Percentiles rank a stretch among this genome's conserved stretches.
Conservation (phyloP, 2,797 vertebrate species). For the Scyliorhinus canicula region DNA sequence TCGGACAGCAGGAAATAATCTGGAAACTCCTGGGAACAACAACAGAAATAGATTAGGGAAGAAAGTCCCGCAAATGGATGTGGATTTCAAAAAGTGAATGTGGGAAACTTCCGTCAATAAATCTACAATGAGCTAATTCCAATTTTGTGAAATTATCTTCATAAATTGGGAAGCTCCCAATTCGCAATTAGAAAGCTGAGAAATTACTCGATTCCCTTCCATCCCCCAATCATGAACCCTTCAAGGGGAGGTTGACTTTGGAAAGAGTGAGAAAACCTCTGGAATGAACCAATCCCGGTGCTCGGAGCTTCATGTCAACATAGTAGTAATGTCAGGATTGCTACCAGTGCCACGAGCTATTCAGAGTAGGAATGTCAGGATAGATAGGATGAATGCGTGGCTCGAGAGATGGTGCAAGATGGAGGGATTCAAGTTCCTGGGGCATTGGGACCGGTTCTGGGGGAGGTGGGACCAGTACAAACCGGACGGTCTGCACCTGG, state of each 20-base stretch:
- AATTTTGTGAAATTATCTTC: background rate
- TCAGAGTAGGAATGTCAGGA: too few species aligned
- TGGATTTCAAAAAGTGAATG: too few species aligned
- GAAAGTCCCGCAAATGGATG: background rate
- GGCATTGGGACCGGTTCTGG: too few species aligned
- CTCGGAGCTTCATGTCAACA: background rate
- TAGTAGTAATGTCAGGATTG: too few species aligned
- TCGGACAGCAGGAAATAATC: constrained; percentile 81
- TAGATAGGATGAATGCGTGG: too few species aligned
- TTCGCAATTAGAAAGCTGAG: background rate
- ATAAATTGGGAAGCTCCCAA: background rate
- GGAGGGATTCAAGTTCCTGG: too few species aligned
- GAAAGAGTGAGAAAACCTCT: background rate
- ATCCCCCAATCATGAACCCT: background rate
- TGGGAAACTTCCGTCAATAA: background rate
- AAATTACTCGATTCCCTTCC: too few species aligned
- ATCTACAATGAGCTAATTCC: background rate
- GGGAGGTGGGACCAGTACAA: too few species aligned
- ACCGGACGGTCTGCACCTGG: too few species aligned
- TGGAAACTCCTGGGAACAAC: constrained; percentile 70
- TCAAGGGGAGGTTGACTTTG: background rate
- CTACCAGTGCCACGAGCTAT: too few species aligned
- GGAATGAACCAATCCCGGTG: background rate
- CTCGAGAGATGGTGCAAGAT: too few species aligned
- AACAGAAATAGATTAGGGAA: background rate